phyloP scores from a whole-genome alignment of 2,797 vertebrate genomes.

The Halcyon badia region DNA sequence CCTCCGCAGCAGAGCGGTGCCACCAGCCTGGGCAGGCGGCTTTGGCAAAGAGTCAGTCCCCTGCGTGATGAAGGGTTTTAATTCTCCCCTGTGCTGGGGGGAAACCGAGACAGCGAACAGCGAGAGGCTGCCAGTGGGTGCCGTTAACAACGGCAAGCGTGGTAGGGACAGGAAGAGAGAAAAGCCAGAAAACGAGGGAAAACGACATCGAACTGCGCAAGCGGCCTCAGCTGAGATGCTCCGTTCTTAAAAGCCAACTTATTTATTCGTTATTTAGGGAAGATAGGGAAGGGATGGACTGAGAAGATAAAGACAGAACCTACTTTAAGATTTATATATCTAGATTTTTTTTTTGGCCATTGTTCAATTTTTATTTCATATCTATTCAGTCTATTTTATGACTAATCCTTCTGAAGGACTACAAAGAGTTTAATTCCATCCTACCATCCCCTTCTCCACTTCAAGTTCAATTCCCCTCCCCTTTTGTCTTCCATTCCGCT shows the following conservation, averaged over 20 bases:
- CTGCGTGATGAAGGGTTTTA: accelerated
- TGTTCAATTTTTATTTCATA: background rate
- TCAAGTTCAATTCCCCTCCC: background rate
- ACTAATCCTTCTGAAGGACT: background rate
- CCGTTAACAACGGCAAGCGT: no score
- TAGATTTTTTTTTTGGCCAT: background rate
- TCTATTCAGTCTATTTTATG: background rate
- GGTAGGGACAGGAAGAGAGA: background rate
- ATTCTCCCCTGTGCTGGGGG: background rate
- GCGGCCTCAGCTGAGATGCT: accelerated
- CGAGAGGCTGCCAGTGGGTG: background rate
- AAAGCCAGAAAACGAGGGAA: background rate
- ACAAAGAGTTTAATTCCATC: background rate
- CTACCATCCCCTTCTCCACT: background rate
- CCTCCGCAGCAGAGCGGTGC: background rate
- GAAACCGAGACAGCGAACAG: no score
- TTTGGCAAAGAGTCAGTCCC: background rate
- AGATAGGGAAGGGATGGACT: background rate
- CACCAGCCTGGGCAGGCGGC: background rate
- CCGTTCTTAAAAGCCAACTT: background rate
- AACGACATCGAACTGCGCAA: background rate
- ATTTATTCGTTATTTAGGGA: background rate
- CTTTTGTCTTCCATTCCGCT: background rate
- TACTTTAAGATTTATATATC: background rate
- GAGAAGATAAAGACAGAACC: background rate